Percentiles rank a stretch among this genome's conserved stretches.
These are phyloP conservation scores for Rhinoderma darwinii DNA, from an alignment of 2,113 vertebrate genomes.

Conservation along the genomic window DNA sequence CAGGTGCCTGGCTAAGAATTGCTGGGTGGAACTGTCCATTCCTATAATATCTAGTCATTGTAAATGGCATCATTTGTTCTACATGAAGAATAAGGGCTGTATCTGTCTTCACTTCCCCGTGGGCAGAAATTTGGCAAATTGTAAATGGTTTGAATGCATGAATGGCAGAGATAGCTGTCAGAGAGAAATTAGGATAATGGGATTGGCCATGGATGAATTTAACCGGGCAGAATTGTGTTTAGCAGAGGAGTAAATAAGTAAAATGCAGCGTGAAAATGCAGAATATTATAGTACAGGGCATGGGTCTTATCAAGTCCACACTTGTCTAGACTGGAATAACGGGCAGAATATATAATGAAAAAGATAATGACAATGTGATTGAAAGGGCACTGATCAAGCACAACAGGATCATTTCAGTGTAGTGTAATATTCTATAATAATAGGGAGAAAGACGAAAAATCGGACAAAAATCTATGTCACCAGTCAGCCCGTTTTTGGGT, in stretches of 20 bases:
- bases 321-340: background rate
- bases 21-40: slow-evolving; percentile 7
- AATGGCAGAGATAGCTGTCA: slow-evolving; percentile 1
- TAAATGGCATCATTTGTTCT: slow-evolving; percentile 38
- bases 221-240: slow-evolving; percentile 2
- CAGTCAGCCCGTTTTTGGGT: background rate
- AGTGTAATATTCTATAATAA: background rate
- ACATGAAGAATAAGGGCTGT: background rate
- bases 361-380: background rate
- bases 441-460: background rate
- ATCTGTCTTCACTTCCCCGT: slow-evolving; percentile 4
- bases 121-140: slow-evolving; percentile 38
- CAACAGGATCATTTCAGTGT: slow-evolving; percentile 24
- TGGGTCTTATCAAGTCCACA: background rate
- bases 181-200: background rate
- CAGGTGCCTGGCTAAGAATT: slow-evolving; percentile 18
- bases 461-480: background rate
- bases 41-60: slow-evolving; percentile 14
- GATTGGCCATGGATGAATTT: slow-evolving; percentile 1
- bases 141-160: background rate
- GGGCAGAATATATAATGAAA: background rate
- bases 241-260: background rate
- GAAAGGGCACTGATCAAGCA: background rate
- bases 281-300: background rate
- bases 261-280: background rate